Evolutionary conservation across 2,113 vertebrate genomes (phyloP), one percentile per base, ranked within the genome.

Genomic region (Pandion haliaetus): DNA sequence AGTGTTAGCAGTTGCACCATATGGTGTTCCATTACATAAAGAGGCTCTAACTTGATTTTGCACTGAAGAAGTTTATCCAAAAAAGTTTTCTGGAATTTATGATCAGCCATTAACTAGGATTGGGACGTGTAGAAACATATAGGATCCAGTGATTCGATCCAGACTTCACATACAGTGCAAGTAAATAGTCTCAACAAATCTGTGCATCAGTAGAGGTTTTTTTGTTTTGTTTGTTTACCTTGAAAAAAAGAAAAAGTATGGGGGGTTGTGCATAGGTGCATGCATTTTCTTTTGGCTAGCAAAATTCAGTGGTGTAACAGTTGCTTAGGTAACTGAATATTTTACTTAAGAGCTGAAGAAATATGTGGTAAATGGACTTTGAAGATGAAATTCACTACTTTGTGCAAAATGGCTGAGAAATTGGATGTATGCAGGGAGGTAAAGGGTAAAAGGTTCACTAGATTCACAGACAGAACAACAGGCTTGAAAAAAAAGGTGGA

Each of bases 261-360:
- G 23, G 8, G 9, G 2, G 0, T 67, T 63, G 5, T 82, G 17
- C 12, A 69, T 23, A 82, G 70, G 21, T 67, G 24, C 26, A 19
- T 44, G 13, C 3, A 32, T 82, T 93, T 95, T 93, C 38, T 86
- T 69, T 73, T 62, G 44, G 59, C 42, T 78, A 92, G 42, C 20
- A 91, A 80, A 95, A 78, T 79, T 65, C 58, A 61, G 11, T 44
- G 20, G 31, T 82, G 31, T 81, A 55, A 63, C 74, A 86, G 91
- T 92, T 92, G 59, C 85, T 96, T 86, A 91, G 63, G 57, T 82
- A 91, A 95, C 94, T 58, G 52, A 77, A 85, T 90, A 54, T 83
- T 97, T 95, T 96, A 88, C 91, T 96, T 94, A 89, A 85, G 55
- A 97, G 38, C 73, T 77, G 50, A 90, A 66, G 50, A 88, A 95